Conservation (phyloP, 2,888 invertebrate species). For the Eilema griseolum region DNA sequence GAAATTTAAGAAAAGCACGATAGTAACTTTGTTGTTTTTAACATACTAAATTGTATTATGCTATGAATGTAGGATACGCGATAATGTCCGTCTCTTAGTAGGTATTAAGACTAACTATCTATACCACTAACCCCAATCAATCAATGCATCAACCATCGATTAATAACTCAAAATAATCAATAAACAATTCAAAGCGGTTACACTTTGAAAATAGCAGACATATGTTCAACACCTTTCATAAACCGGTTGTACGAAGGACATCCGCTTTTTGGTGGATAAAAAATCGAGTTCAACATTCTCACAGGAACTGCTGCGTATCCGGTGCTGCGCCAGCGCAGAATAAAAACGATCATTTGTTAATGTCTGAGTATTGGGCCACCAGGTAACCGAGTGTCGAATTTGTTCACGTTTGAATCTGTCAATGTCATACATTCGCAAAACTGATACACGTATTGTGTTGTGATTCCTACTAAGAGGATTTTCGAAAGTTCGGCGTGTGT, state of each 20-base stretch:
- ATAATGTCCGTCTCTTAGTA: conserved; percentile 13
- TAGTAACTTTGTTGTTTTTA: neutral
- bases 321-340: conserved; percentile 82
- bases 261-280: conserved; percentile 84
- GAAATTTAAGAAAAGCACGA: no score
- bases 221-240: conserved; percentile 87
- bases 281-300: conserved; percentile 84
- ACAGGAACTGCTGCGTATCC: conserved; percentile 85
- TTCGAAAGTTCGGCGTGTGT: conserved; percentile 21
- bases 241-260: conserved; percentile 85
- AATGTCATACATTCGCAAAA: conserved; percentile 51
- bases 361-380: conserved; percentile 69
- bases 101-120: conserved; percentile 28
- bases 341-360: conserved; percentile 84
- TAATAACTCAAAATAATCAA: conserved; percentile 43
- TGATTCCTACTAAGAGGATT: conserved; percentile 21
- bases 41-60: neutral
- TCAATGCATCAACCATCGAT: conserved; percentile 38
- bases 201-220: conserved; percentile 76
- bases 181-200: conserved; percentile 59
- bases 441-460: conserved; percentile 31
- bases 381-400: conserved; percentile 65
- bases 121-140: conserved; percentile 37
- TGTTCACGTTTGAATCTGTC: conserved; percentile 59
- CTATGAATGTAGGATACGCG: neutral